Percentiles rank a stretch among this genome's conserved stretches.
Evolutionary conservation across 2,797 vertebrate genomes (phyloP).

Genomic region (Rhinoraja longicauda): DNA sequence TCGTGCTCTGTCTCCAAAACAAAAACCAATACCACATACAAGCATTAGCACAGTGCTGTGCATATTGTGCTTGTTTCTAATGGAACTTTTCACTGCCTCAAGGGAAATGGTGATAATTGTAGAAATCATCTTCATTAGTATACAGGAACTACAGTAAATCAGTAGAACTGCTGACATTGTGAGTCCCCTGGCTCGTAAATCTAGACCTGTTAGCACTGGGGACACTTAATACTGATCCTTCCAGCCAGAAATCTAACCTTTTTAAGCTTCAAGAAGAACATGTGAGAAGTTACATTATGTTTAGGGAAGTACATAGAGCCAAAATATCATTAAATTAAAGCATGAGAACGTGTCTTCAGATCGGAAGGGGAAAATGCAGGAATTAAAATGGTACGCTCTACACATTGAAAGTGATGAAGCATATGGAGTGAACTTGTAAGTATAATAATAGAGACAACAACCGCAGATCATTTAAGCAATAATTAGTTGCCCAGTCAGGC

Average conservation of each 20-base stretch:
- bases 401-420: background rate
- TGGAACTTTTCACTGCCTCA: background rate
- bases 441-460: background rate
- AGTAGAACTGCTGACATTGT: background rate
- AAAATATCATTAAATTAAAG: background rate
- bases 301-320: background rate
- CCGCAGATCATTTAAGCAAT: background rate
- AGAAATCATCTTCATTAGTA: background rate
- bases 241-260: background rate
- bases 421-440: background rate
- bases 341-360: background rate
- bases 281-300: background rate
- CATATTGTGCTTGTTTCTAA: background rate
- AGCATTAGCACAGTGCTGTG: background rate
- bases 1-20: no score
- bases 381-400: background rate
- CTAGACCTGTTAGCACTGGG: background rate
- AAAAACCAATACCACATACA: background rate
- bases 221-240: background rate
- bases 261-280: background rate
- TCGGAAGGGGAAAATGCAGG: background rate
- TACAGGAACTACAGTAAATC: background rate
- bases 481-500: no score
- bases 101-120: background rate
- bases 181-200: background rate